A percentile compares a stretch with the other conserved stretches of the same genome.
Conservation (phyloP, 2,888 invertebrate genomes). For the Zygaena filipendulae region DNA sequence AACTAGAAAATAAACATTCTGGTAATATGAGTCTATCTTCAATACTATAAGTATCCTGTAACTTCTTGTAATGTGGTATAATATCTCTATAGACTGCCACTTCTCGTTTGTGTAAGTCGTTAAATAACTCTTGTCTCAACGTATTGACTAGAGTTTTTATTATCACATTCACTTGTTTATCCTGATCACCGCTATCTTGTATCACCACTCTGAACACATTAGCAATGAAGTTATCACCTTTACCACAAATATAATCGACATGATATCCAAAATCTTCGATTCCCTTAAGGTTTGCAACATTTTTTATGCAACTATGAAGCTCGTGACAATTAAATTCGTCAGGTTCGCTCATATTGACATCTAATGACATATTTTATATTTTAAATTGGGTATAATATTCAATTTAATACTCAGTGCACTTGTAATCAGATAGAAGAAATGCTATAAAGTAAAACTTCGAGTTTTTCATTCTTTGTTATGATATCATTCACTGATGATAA, state of each 20-base stretch:
- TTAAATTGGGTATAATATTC: constrained; percentile 4
- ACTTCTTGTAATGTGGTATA: constrained; percentile 27
- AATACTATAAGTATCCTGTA: constrained; percentile 28
- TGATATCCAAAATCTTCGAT: constrained; percentile 43
- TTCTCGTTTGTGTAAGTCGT: constrained; percentile 46
- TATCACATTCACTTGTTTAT: constrained; percentile 32
- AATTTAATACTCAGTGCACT: too few species aligned
- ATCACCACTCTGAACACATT: constrained; percentile 47
- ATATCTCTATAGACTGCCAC: constrained; percentile 36
- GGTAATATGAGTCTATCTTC: constrained; percentile 30
- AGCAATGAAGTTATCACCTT: constrained; percentile 41
- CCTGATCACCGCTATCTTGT: constrained; percentile 25
- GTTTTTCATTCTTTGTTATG: not conserved
- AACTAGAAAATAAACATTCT: constrained; percentile 31
- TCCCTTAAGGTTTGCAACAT: constrained; percentile 29
- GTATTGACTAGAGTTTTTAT: constrained; percentile 51
- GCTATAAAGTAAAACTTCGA: not conserved
- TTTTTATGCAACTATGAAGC: constrained; percentile 38
- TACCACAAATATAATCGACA: constrained; percentile 42
- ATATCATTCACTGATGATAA: too few species aligned
- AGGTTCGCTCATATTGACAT: constrained; percentile 55
- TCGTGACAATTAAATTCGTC: constrained; percentile 48
- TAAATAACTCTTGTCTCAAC: constrained; percentile 40
- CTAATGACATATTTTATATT: constrained; percentile 41
- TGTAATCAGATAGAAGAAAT: not conserved